Evolutionary conservation across 2,888 invertebrate genomes (phyloP).

Genomic region (Strigamia maritima): DNA sequence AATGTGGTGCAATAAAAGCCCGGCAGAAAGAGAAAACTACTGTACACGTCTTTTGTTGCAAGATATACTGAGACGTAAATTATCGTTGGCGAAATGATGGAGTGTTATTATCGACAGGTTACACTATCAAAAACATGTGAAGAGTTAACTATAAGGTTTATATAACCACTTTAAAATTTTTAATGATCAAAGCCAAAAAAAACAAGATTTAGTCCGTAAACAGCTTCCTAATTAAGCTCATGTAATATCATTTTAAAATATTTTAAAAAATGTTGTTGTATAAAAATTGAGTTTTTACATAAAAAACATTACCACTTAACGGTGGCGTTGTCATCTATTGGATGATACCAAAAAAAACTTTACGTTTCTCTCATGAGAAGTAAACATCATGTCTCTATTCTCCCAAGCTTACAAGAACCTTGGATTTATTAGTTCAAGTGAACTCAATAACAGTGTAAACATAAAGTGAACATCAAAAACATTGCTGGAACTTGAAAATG

Average conservation of each 20-base stretch:
- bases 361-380: not conserved
- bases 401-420: not conserved
- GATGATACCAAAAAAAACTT: not conserved
- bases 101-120: conserved; percentile 32
- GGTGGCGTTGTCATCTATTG: too few species aligned
- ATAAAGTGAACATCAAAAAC: not conserved
- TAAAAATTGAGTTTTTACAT: too few species aligned
- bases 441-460: not conserved
- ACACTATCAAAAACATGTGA: conserved; percentile 11
- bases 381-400: not conserved
- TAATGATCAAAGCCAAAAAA: not conserved
- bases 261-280: too few species aligned
- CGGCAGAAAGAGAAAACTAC: not conserved
- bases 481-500: not conserved
- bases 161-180: conserved; percentile 14
- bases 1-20: not conserved
- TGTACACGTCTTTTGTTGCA: conserved; percentile 4
- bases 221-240: too few species aligned
- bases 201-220: not conserved
- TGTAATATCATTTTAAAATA: too few species aligned
- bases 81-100: conserved; percentile 22
- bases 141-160: conserved; percentile 16
- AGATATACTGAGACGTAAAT: conserved; percentile 5
- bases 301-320: too few species aligned
- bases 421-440: not conserved